These are phyloP conservation scores for Tapera naevia DNA, from an alignment of 2,797 vertebrate species.

Conservation along the genomic window DNA sequence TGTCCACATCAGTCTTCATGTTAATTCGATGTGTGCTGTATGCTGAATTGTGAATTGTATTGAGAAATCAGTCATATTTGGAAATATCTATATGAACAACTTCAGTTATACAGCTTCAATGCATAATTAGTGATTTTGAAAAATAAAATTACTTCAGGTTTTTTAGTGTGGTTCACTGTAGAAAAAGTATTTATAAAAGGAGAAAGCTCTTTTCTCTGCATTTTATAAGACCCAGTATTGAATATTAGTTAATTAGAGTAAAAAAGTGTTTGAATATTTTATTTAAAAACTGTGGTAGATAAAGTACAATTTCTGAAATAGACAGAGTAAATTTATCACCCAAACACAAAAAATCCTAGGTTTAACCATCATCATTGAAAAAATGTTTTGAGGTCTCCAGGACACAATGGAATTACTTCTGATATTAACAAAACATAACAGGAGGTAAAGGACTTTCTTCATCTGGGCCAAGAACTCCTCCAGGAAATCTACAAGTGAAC, in stretches of 20 bases:
- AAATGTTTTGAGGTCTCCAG: neutral
- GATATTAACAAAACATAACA: neutral
- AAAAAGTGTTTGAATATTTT: neutral
- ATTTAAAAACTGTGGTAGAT: neutral
- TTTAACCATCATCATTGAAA: neutral
- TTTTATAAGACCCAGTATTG: neutral
- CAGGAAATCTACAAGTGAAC: no score
- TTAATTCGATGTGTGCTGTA: neutral
- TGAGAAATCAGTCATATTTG: neutral
- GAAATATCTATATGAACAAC: neutral
- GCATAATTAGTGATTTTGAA: neutral
- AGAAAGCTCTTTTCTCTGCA: neutral
- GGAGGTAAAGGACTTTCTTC: no score
- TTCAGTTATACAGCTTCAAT: neutral
- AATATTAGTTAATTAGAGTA: neutral
- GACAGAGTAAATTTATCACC: neutral
- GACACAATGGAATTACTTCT: neutral
- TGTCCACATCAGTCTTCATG: neutral
- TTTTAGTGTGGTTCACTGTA: neutral
- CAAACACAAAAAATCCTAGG: neutral
- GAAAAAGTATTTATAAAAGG: neutral
- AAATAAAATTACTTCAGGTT: neutral
- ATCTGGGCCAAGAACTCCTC: no score
- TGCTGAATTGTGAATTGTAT: neutral
- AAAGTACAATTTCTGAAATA: neutral